These are phyloP conservation scores for Rhadina sibilatrix DNA, from an alignment of 2,113 vertebrate species.

Conservation along the genomic window DNA sequence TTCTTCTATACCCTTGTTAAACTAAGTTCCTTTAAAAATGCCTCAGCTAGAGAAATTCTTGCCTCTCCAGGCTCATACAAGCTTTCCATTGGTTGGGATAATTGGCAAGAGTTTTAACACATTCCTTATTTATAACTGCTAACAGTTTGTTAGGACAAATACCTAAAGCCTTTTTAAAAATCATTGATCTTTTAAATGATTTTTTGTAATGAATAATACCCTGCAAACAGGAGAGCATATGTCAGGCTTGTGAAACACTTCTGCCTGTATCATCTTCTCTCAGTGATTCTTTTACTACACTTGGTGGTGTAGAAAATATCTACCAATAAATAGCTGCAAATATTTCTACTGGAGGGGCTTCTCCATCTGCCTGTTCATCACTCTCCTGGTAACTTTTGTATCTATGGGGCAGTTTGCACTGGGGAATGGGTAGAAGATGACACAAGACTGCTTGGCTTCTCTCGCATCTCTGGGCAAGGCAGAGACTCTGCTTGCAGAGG, in stretches of 20 bases:
- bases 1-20: slow-evolving; percentile 59
- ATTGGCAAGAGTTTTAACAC: slow-evolving; percentile 56
- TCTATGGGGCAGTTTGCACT: neutral
- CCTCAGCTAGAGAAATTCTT: slow-evolving; percentile 24
- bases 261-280: neutral
- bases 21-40: slow-evolving; percentile 47
- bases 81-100: slow-evolving; percentile 27
- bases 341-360: neutral
- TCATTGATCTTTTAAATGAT: slow-evolving; percentile 19
- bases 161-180: slow-evolving; percentile 59
- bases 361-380: neutral
- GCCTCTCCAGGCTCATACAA: slow-evolving; percentile 23
- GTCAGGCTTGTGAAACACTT: neutral
- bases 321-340: neutral
- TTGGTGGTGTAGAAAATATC: neutral
- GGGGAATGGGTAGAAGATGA: neutral
- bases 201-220: neutral
- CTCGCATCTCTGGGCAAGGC: neutral
- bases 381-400: neutral
- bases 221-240: neutral
- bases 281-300: neutral
- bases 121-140: slow-evolving; percentile 61
- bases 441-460: neutral
- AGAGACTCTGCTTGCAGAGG: neutral
- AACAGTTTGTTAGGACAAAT: slow-evolving; percentile 65